Evolutionary conservation across 2,888 invertebrate species (phyloP).

Genomic region (Volucella inanis): DNA sequence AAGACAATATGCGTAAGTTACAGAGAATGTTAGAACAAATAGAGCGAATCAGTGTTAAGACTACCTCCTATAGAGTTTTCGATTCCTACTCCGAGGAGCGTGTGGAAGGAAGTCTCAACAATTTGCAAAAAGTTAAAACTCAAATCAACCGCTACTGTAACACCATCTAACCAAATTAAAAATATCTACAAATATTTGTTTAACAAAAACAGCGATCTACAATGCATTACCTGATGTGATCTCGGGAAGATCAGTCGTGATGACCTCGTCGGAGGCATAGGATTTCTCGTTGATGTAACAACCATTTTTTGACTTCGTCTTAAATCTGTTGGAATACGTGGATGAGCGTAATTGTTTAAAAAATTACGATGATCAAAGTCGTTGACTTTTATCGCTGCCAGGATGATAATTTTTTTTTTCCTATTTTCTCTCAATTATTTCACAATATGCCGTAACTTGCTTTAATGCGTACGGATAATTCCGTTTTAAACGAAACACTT

Average conservation of each 20-base stretch:
- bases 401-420: constrained; percentile 27
- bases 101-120: too few species aligned
- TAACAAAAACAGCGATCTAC: neutral
- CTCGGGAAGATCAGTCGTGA: constrained; percentile 81
- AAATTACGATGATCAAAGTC: constrained; percentile 61
- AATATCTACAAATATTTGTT: neutral
- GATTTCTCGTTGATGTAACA: constrained; percentile 81
- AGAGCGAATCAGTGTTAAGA: too few species aligned
- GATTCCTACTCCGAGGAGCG: too few species aligned
- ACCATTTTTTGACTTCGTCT: constrained; percentile 77
- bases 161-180: neutral
- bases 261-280: constrained; percentile 78
- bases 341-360: constrained; percentile 48
- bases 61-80: too few species aligned
- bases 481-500: neutral
- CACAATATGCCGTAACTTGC: constrained; percentile 38
- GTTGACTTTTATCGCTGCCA: constrained; percentile 63
- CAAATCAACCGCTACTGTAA: too few species aligned
- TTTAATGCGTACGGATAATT: too few species aligned
- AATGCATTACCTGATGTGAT: constrained; percentile 78
- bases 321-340: constrained; percentile 35
- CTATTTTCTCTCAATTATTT: constrained; percentile 34
- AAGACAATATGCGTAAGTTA: too few species aligned
- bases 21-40: too few species aligned
- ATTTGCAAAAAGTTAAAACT: too few species aligned